A percentile compares a stretch with the other conserved stretches of the same genome.
phyloP scores from a whole-genome alignment of 2,888 invertebrate genomes.

The Agonopterix alstromeriana region DNA sequence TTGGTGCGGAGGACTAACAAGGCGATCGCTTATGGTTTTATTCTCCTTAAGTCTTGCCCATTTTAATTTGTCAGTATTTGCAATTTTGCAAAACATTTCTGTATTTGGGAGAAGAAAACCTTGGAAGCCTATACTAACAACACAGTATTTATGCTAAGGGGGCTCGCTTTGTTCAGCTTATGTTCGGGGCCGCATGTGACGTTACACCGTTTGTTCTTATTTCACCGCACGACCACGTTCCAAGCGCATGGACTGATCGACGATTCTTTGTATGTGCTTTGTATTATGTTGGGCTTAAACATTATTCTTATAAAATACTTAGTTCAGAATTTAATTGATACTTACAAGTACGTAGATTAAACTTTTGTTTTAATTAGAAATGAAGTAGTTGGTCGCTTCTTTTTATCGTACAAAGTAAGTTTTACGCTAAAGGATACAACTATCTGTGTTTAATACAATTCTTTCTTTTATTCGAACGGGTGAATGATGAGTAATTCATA shows the following conservation, averaged over 20 bases:
- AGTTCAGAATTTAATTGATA: too few relatives aligned
- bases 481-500: too few relatives aligned
- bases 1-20: conserved; percentile 60
- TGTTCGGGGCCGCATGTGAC: conserved; percentile 28
- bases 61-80: too few relatives aligned
- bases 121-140: conserved; percentile 39
- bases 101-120: conserved; percentile 28
- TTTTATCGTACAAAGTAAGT: background rate
- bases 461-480: too few relatives aligned
- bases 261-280: too few relatives aligned
- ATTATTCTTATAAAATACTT: too few relatives aligned
- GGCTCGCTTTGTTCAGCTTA: conserved; percentile 32
- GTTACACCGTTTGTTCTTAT: conserved; percentile 16
- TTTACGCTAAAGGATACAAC: too few relatives aligned
- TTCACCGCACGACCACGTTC: conserved; percentile 21
- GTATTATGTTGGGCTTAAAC: too few relatives aligned
- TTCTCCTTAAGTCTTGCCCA: conserved; percentile 11
- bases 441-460: too few relatives aligned
- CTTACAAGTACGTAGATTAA: too few relatives aligned
- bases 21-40: conserved; percentile 35
- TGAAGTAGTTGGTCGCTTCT: conserved; percentile 3
- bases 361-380: conserved; percentile 1
- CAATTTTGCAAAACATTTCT: too few relatives aligned
- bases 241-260: conserved; percentile 7
- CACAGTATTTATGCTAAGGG: conserved; percentile 46